A percentile compares a stretch with the other conserved stretches of the same genome.
Evolutionary conservation across 2,113 vertebrate genomes (phyloP).

Genomic region (Australoheros scitulus): DNA sequence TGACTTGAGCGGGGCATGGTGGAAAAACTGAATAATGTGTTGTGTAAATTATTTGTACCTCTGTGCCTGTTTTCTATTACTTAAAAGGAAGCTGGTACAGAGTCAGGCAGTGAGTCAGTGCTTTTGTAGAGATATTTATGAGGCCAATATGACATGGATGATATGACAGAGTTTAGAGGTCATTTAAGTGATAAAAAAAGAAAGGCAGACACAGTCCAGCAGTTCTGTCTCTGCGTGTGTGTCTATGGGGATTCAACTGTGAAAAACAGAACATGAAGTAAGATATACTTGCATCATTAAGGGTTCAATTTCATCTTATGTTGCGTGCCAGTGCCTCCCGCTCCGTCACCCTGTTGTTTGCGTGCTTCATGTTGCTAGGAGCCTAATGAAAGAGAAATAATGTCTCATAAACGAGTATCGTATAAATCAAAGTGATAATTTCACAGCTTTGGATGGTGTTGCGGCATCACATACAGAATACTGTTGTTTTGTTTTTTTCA

Average conservation of each 20-base stretch:
- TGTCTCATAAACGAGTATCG: neutral
- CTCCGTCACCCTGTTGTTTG: slow-evolving; percentile 2
- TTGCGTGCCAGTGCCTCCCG: slow-evolving; percentile 16
- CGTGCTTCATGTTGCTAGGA: neutral
- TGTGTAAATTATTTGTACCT: slow-evolving; percentile 26
- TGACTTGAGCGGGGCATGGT: neutral
- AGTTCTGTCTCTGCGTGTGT: neutral
- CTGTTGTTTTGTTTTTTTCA: slow-evolving; percentile 30
- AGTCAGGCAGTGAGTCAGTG: slow-evolving; percentile 40
- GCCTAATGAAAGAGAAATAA: slow-evolving; percentile 17
- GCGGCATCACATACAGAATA: neutral
- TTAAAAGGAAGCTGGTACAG: slow-evolving; percentile 30
- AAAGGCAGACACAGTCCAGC: slow-evolving; percentile 33
- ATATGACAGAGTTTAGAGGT: slow-evolving; percentile 61
- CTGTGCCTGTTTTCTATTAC: slow-evolving; percentile 18
- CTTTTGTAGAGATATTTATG: slow-evolving; percentile 54
- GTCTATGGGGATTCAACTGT: slow-evolving; percentile 1
- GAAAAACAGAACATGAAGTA: slow-evolving; percentile 29
- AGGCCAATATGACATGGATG: slow-evolving; percentile 47
- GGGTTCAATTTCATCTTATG: slow-evolving; percentile 44
- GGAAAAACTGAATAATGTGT: neutral
- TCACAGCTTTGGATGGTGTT: neutral
- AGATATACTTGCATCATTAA: slow-evolving; percentile 42
- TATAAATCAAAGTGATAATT: slow-evolving; percentile 13
- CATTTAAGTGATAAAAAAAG: slow-evolving; percentile 51